Percentiles rank a stretch among this genome's conserved stretches.
phyloP scores from a whole-genome alignment of 2,797 vertebrate species.

The Enteromius thamalakanensis region DNA sequence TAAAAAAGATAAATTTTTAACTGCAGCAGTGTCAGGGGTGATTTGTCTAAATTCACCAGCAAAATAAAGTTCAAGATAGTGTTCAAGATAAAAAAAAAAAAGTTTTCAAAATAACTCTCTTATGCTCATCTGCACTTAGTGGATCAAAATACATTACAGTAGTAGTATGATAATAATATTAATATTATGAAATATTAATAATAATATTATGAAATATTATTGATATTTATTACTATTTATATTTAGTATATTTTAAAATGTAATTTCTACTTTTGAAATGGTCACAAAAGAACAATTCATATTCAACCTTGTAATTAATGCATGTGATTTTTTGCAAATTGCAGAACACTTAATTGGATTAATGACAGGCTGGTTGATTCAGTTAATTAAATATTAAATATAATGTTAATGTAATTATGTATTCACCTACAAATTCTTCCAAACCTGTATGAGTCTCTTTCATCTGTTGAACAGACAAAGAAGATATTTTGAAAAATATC shows the following conservation, averaged over 20 bases:
- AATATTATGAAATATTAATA: too few relatives aligned
- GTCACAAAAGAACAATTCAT: not conserved
- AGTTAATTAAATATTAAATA: not conserved
- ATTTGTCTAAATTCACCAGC: not conserved
- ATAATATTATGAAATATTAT: not conserved
- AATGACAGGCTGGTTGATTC: not conserved
- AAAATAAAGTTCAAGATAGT: not conserved
- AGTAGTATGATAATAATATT: not conserved
- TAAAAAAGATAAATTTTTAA: not conserved
- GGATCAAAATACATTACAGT: not conserved
- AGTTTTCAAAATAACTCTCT: not conserved
- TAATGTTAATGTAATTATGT: not conserved
- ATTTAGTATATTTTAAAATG: not conserved
- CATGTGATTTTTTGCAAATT: not conserved
- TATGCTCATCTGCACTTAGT: not conserved
- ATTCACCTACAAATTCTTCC: too few relatives aligned
- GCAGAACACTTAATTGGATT: not conserved
- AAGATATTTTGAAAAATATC: not conserved
- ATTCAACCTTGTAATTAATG: not conserved
- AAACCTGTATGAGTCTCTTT: too few relatives aligned
- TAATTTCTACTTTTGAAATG: not conserved
- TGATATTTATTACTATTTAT: not conserved
- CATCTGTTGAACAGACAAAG: not conserved
- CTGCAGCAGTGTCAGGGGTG: not conserved
- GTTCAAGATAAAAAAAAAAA: not conserved